Evolutionary conservation across 1,140 invertebrate species (phyloP), one percentile per base, ranked within the genome.

Genomic region (Dysdera silvatica): DNA sequence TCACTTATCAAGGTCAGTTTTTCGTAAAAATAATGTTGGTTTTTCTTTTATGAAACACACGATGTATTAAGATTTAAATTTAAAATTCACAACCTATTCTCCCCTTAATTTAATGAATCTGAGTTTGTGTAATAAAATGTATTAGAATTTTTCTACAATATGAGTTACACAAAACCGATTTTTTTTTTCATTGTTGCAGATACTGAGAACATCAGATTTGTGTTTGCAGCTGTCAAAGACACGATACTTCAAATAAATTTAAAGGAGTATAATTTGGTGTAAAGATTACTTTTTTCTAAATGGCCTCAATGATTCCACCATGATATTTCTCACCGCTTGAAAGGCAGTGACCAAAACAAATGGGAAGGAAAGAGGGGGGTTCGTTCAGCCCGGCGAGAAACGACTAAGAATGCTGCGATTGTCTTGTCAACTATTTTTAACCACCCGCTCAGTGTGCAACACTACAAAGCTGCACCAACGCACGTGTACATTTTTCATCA

Each of bases 171-270:
- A n/a, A n/a, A n/a, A n/a, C n/a, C n/a, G n/a, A n/a, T 32, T 52
- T 43, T 58, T 53, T 26, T 40, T 41, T 35, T 68, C 67, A 61
- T 72, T 64, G 55, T 60, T 59, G 77, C 81, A 95, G 96, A 99
- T 79, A 99, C 96, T 72, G 96, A 99, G 84, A 98, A 98, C 80
- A 99, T 99, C 79, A 92, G 96, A 78, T 90, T 99, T 79, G 95
- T 99, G 74, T 99, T 99, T 82, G 98, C 95, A 80, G 95, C 95
- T 69, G 96, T 99, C 49, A 99, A 99, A 82, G 95, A 98, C 82
- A 99, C 96, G 57, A 98, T 99, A 72, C 93, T 99, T 86, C 96
- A 99, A 82, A 86, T 86, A 73, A 96, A 97, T 73, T 83, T 99
- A 58, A 98, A 98, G 80, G 96, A 98, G 80, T 99, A 98, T 78